Conservation (phyloP, 92 coral and sea anemone species). For the Palythoa heliodiscus region DNA sequence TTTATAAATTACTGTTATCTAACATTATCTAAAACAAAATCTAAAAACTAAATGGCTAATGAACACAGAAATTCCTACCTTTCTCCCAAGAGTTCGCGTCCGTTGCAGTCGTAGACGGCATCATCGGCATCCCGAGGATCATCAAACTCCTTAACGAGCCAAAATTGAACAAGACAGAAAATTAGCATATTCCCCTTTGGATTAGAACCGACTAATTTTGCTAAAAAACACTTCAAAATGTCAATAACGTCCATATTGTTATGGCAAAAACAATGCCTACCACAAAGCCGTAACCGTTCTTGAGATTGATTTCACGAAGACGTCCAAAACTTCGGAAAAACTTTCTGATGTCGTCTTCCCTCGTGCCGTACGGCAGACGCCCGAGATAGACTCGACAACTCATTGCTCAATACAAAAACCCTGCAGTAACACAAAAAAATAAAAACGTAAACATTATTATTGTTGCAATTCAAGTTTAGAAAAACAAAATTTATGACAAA, state of each 20-base stretch:
- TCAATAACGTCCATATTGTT: no score
- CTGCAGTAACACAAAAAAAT: background rate
- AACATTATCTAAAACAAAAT: background rate
- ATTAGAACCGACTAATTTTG: background rate
- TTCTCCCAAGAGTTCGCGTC: constrained; percentile 91
- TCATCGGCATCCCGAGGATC: constrained; percentile 93
- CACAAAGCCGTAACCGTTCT: constrained; percentile 99
- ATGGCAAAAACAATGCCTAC: constrained; percentile 47
- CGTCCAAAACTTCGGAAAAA: constrained; percentile 89
- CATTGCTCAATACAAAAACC: constrained; percentile 23
- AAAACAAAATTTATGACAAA: background rate
- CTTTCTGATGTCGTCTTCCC: constrained; percentile 81
- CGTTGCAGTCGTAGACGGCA: constrained; percentile 94
- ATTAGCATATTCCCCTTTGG: background rate
- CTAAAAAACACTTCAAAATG: background rate
- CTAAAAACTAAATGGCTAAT: background rate
- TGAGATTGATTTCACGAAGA: constrained; percentile 90
- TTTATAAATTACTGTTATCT: background rate
- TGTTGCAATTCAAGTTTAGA: background rate
- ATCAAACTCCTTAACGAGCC: constrained; percentile 75
- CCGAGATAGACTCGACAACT: constrained; percentile 90
- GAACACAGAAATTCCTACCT: constrained; percentile 57
- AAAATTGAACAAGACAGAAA: no score
- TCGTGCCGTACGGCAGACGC: constrained; percentile 95
- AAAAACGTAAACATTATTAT: background rate